These are phyloP conservation scores for Melikaiella ostensackeni DNA, from an alignment of 2,888 invertebrate species.

Conservation along the genomic window DNA sequence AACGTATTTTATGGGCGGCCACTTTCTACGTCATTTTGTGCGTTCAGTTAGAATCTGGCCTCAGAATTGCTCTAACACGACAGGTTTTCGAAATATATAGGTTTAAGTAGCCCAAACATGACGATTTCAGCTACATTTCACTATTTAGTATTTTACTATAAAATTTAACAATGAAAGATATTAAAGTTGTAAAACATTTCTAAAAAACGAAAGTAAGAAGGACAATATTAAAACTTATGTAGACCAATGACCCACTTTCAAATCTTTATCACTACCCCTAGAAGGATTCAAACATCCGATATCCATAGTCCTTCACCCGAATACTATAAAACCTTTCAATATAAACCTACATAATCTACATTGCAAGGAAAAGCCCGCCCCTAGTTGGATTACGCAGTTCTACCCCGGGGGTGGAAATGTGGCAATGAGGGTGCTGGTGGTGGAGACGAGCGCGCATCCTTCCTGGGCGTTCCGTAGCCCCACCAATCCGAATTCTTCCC, in stretches of 20 bases:
- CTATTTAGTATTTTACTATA: too few species aligned
- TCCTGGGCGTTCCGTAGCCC: slow-evolving; percentile 74
- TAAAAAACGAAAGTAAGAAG: too few species aligned
- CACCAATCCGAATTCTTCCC: slow-evolving; percentile 67
- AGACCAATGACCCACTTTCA: not conserved
- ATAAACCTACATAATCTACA: not conserved
- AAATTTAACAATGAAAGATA: too few species aligned
- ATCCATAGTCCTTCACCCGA: too few species aligned
- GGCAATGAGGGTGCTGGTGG: slow-evolving; percentile 45
- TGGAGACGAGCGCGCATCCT: slow-evolving; percentile 71
- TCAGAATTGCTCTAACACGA: too few species aligned
- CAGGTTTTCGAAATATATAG: too few species aligned
- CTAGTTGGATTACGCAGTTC: slow-evolving; percentile 72
- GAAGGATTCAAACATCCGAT: not conserved
- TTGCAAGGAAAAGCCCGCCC: slow-evolving; percentile 30
- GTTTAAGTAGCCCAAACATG: too few species aligned
- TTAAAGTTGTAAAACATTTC: too few species aligned
- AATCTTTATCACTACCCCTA: not conserved
- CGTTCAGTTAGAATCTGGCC: too few species aligned
- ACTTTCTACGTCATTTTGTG: too few species aligned
- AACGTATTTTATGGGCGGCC: too few species aligned
- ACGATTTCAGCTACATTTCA: too few species aligned
- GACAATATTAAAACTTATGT: not conserved
- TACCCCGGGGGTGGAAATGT: slow-evolving; percentile 50
- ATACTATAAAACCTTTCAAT: not conserved